Evolutionary conservation across 2,113 vertebrate species (phyloP), one percentile per base, ranked within the genome.

Genomic region (Uropsilus gracilis): DNA sequence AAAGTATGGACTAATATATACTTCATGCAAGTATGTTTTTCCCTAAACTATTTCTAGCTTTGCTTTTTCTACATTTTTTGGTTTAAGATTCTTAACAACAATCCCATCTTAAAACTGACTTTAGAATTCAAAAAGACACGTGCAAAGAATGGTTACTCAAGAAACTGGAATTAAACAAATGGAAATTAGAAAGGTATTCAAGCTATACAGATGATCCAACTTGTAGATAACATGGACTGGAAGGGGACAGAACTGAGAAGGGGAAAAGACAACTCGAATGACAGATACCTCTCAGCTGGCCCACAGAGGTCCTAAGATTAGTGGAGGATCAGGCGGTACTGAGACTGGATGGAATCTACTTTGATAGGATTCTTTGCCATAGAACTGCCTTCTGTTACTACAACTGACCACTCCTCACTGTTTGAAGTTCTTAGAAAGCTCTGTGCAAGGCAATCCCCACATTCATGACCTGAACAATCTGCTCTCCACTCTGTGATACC

Each of bases 361-460:
- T 76, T 71, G 22, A 68, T 53, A 50, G 1, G 53, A 84, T 63
- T 95, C 34, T 76, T 39, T 80, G 92, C 46, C 53, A 88, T 55
- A 94, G 71, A 48, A 87, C 44, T 71, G 39, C 9, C 13, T 71
- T 37, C 37, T 64, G 30, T n/a, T 93, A 80, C 42, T 81, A 86
- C 37, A 89, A 66, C 1, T 84, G 75, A 95, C 69, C 28, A 63
- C 28, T 72, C 26, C 10, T 44, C 14, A 32, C 8, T 88, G 44
- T 78, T 80, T 83, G 34, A 93, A 61, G 61, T 89, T 88, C 69
- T 94, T 86, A 78, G 44, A 73, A 91, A 95, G 77, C 71, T 81
- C 77, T 59, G 20, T 71, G 59, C 32, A 86, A 95, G 34, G 61
- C 46, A 66, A n/a, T 37, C 55, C 32, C 14, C 18, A 83, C 13